Conservation (phyloP, 1,140 invertebrate species). For the Cydia fagiglandana region DNA sequence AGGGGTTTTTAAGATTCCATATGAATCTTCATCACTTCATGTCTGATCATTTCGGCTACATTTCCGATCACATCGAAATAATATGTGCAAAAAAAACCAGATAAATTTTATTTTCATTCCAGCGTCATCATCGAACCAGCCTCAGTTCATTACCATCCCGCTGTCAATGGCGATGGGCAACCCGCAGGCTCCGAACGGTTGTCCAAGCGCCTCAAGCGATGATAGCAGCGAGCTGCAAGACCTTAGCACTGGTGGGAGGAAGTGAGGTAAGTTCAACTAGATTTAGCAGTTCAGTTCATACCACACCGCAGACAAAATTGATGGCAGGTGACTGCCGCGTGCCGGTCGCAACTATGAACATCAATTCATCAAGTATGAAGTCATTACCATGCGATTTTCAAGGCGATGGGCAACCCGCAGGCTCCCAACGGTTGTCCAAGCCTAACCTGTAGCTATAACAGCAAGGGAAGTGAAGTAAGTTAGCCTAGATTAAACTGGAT, state of each 20-base stretch:
- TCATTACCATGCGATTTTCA: constrained; percentile 81
- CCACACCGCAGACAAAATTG: too few relatives aligned
- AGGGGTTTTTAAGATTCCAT: too few relatives aligned
- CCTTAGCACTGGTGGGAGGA: constrained; percentile 68
- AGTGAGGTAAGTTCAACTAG: constrained; percentile 48
- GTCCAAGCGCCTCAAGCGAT: constrained; percentile 67
- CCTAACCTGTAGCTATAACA: constrained; percentile 66
- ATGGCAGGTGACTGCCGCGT: too few relatives aligned
- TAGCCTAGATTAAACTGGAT: background rate
- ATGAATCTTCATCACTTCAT: too few relatives aligned
- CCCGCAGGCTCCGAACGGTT: constrained; percentile 62
- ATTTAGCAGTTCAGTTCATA: background rate
- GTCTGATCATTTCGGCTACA: too few relatives aligned
- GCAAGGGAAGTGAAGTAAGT: constrained; percentile 69
- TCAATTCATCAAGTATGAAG: too few relatives aligned
- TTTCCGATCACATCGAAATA: too few relatives aligned
- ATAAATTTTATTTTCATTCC: constrained; percentile 23
- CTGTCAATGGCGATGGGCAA: constrained; percentile 80
- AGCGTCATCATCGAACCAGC: constrained; percentile 69
- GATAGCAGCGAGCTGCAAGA: constrained; percentile 77
- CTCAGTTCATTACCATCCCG: constrained; percentile 82
- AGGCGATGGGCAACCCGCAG: constrained; percentile 74
- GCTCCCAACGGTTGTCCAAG: constrained; percentile 66
- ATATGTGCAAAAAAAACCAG: too few relatives aligned
- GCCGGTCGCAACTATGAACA: too few relatives aligned